Evolutionary conservation across 2,888 invertebrate species (phyloP).

Genomic region (Polymixis lichenea): DNA sequence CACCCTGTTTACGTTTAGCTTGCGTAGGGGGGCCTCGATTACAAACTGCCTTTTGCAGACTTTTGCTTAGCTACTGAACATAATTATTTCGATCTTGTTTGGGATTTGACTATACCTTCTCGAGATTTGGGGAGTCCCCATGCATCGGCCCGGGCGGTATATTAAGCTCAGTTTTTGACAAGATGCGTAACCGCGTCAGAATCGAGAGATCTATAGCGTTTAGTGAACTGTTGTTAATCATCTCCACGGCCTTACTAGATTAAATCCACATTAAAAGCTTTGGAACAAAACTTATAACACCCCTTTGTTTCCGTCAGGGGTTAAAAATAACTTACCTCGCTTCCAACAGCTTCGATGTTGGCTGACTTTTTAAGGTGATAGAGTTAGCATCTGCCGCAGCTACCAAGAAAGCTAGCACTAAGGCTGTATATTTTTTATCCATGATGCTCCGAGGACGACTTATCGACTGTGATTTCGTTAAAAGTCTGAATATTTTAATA

Average conservation of each 20-base stretch:
- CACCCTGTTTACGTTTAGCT: too few relatives aligned
- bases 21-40: too few relatives aligned
- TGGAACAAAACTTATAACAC: too few relatives aligned
- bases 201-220: not conserved
- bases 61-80: too few relatives aligned
- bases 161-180: not conserved
- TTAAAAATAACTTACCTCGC: slow-evolving; percentile 43
- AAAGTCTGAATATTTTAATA: slow-evolving; percentile 66
- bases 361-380: slow-evolving; percentile 64
- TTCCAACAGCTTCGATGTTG: slow-evolving; percentile 60
- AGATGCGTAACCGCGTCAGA: not conserved
- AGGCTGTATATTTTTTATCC: slow-evolving; percentile 76
- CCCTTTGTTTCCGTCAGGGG: too few relatives aligned
- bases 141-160: too few relatives aligned
- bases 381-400: slow-evolving; percentile 77
- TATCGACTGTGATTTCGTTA: slow-evolving; percentile 58
- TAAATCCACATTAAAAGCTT: not conserved
- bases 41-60: too few relatives aligned
- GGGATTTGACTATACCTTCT: too few relatives aligned
- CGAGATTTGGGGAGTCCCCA: too few relatives aligned
- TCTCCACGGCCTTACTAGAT: not conserved
- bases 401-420: slow-evolving; percentile 75
- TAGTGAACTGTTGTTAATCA: not conserved
- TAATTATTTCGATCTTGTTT: too few relatives aligned
- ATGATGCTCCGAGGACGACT: slow-evolving; percentile 68